These are phyloP conservation scores for Plagodis pulveraria DNA, from an alignment of 2,888 invertebrate species.

Conservation along the genomic window DNA sequence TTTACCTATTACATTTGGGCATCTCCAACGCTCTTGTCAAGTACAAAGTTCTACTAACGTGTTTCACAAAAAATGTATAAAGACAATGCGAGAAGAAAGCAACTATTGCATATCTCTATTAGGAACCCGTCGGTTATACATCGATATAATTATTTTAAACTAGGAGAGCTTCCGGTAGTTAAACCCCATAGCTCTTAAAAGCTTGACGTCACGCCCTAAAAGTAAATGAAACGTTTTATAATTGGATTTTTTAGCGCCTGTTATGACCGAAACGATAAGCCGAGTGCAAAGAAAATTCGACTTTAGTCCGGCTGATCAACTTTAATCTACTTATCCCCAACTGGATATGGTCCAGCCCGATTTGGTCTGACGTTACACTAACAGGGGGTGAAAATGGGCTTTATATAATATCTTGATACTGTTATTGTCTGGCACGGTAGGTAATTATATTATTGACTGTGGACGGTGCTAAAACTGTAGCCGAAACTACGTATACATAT, in stretches of 20 bases:
- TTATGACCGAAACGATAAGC: conserved; percentile 20
- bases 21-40: too few species aligned
- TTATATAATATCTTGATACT: conserved; percentile 14
- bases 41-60: too few species aligned
- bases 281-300: conserved; percentile 32
- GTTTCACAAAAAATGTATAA: too few species aligned
- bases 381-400: conserved; percentile 33
- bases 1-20: too few species aligned
- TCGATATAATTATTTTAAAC: too few species aligned
- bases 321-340: conserved; percentile 44
- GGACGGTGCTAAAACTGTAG: neutral
- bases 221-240: conserved; percentile 10
- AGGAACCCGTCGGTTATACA: too few species aligned
- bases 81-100: too few species aligned
- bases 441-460: conserved; percentile 10
- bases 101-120: too few species aligned
- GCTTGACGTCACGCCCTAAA: too few species aligned
- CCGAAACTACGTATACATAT: too few species aligned
- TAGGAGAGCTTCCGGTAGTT: too few species aligned
- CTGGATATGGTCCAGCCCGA: conserved; percentile 41
- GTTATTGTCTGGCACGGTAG: conserved; percentile 11
- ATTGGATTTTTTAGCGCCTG: conserved; percentile 16
- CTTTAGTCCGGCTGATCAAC: conserved; percentile 29
- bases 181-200: too few species aligned
- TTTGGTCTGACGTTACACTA: conserved; percentile 33